Base-by-base conservation (phyloP, 2,113 vertebrate genomes). In the Phyllostomus hastatus region DNA sequence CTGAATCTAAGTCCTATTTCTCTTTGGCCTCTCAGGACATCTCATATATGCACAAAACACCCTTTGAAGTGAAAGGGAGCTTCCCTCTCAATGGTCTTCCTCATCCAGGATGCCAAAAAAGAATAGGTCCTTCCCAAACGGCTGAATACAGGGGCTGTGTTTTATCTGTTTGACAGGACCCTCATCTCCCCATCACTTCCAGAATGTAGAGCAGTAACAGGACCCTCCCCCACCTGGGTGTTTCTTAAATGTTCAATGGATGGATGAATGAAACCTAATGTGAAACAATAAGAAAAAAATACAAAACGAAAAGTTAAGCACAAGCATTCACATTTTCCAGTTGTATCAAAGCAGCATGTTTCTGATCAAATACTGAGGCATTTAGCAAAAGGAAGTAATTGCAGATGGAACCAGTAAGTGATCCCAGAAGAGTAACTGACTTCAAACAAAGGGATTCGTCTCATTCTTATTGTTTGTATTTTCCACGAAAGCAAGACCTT, bases 251-350 rank as follows among this genome's bases (percentile, higher is more conserved):
- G 19, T 83, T 83, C 83, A 95, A 50, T 86, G 50, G 90, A 94
- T 87, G 69, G 38, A 92, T 96, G 94, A 94, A 96, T 95, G 76
- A 91, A 96, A 90, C 33, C 24, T 83, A 96, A 73, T 93, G 81
- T 86, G 22, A 92, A 73, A 48, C 24, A 76, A 20, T 66, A 20
- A 76, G 80, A 12, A 61, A 48, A 88, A 48, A 38, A 33, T 26
- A 82, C 48, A 94, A 64, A 80, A 79, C 22, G 86, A 69, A 94
- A 90, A 94, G 66, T 88, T 92, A 96, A 95, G 61, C 72, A 85
- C 52, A 96, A 87, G 52, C 89, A 54, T 91, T 94, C n/a, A 52
- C 11, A 95, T 96, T 97, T 95, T 95, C 78, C 94, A 92, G 50
- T 38, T 95, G 4, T 88, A 50, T 87, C 52, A 97, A 93, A 78